Base-by-base conservation (phyloP, 2,113 vertebrate genomes). In the Vulpes ferrilata region DNA sequence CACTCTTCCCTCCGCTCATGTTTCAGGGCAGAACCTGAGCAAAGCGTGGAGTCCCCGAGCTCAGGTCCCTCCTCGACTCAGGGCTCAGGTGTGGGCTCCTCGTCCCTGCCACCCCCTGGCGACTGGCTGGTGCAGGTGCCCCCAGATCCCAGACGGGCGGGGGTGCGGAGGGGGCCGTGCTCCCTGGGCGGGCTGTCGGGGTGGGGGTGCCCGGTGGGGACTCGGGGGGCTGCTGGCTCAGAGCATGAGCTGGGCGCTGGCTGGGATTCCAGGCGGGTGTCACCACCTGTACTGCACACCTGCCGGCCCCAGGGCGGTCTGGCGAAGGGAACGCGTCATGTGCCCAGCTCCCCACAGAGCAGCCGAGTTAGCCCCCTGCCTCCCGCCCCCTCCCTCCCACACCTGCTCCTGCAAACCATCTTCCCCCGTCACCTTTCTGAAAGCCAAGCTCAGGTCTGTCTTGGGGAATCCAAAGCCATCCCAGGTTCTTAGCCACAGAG, bases 161-260 rank as follows among this genome's bases (percentile, higher is more conserved):
- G 27, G 19, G 9, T 4, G 7, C 1, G 7, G 85, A 10, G 15
- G 15, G 19, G 20, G 43, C 43, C 7, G 43, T 43, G 69, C 86
- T 73, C 23, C 17, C 35, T 32, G 55, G n/a, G 60, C 2, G 9
- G 25, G 35, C 4, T 48, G 11, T 38, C 4, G 30, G 55, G 30
- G 55, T 16, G 13, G 25, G 16, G 9, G 17, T 32, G 8, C 51
- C 7, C 2, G n/a, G 32, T 11, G 51, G 65, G 11, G 43, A 19
- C 9, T 2, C 11, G 16, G 35, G 38, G 32, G 7, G 7, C 20
- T 2, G 4, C 17, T 9, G 19, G 17, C 80, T 60, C n/a, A 27
- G 22, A 19, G 57, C 9, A 8, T 27, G 57, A 60, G 3, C 3
- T 1, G 0, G 8, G 11, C 0, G 2, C 25, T 3, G 1, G 27